Evolutionary conservation across 2,797 vertebrate species (phyloP), one percentile per base, ranked within the genome.

Genomic region (Neosalanx taihuensis): DNA sequence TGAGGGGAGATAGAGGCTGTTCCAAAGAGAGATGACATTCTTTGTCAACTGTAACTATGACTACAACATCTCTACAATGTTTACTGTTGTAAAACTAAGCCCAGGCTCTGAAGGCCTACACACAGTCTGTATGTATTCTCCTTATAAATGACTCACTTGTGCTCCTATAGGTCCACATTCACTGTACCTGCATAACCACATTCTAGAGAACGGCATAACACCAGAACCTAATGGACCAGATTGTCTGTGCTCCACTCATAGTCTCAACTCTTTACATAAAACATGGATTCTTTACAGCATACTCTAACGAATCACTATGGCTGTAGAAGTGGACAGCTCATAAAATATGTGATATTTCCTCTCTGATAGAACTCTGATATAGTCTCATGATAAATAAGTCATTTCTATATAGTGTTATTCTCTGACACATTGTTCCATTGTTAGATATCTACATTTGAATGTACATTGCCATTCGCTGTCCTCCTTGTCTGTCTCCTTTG

Each of bases 201-300:
- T 74, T 70, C 66, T 73, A 68, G 57, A 76, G 56, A 72, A 82
- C 79, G 70, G 75, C 66, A 75, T 80, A 70, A 83, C 78, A 77
- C 78, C 75, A 72, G 67, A 71, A 80, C 82, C 79, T 73, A 73
- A 75, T 82, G 72, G 37, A 78, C 79, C 81, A 84, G 89, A 91
- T 91, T 91, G 90, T 91, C 90, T 86, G 86, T 87, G 88, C 89
- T 67, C 82, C 82, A 80, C 79, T 82, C 81, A 82, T 80, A 82
- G 80, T 72, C 74, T 83, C 67, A 76, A 12, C 76, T 74, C 56
- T 76, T 66, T 49, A 78, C 64, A 83, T 71, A 80, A 75, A 49
- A 71, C 75, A 49, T 86, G 41, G 82, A 71, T 81, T 79, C 75
- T 58, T 75, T 46, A 76, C 79, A 63, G 78, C 78, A 83, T 83